Conservation (phyloP, 1,140 invertebrate species). For the Conus betulinus region DNA sequence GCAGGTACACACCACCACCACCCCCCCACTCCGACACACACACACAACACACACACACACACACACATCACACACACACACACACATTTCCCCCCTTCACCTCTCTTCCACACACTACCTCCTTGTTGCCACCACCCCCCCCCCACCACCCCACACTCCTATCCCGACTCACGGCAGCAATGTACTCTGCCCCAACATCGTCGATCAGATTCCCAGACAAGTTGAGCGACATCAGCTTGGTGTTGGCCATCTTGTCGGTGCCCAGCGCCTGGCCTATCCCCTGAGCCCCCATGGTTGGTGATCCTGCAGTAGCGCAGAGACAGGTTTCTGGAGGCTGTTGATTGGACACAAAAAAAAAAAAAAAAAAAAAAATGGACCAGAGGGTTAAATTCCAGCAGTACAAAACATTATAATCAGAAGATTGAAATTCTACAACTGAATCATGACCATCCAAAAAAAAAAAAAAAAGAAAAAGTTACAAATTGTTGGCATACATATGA, state of each 20-base stretch:
- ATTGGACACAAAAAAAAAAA: conserved; percentile 27
- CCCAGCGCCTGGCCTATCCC: conserved; percentile 67
- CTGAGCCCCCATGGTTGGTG: conserved; percentile 68
- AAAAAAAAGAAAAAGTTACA: no score
- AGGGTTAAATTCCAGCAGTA: not conserved
- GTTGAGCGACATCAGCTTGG: conserved; percentile 72
- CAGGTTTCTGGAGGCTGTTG: conserved; percentile 70
- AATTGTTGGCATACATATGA: no score
- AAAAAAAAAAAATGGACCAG: not conserved
- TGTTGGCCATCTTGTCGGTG: conserved; percentile 62
- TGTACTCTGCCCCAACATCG: conserved; percentile 65
- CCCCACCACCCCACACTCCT: not conserved
- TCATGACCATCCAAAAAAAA: no score
- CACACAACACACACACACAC: conserved; percentile 5
- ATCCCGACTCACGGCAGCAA: conserved; percentile 67
- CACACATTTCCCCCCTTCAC: not conserved
- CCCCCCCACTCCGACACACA: no score
- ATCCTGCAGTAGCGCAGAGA: conserved; percentile 72
- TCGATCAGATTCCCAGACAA: conserved; percentile 72
- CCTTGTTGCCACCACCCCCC: not conserved
- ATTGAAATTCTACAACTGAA: not conserved
- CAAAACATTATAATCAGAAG: not conserved
- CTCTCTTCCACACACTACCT: not conserved
- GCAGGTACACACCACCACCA: no score
- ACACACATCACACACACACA: not conserved